These are phyloP conservation scores for Drosophila anceps DNA, from an alignment of 2,888 invertebrate species.

Conservation along the genomic window DNA sequence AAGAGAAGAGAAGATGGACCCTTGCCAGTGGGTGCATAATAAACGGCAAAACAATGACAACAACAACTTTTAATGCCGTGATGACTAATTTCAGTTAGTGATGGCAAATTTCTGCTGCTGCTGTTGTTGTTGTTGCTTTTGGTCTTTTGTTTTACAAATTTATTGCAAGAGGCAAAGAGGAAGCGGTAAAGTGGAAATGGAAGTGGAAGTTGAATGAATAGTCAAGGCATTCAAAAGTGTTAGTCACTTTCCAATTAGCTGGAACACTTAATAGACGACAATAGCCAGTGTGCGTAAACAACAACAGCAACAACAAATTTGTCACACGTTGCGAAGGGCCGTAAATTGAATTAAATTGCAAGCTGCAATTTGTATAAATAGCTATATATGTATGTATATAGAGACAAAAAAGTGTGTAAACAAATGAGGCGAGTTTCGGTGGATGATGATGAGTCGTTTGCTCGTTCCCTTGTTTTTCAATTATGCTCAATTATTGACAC, in stretches of 20 bases:
- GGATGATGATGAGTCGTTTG: constrained; percentile 40
- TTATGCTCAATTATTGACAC: constrained; percentile 80
- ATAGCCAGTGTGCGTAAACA: constrained; percentile 15
- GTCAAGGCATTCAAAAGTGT: constrained; percentile 25
- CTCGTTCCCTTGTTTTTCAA: constrained; percentile 73
- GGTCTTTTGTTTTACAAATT: constrained; percentile 52
- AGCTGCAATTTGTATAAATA: constrained; percentile 16
- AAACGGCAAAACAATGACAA: constrained; percentile 25
- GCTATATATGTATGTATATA: constrained; percentile 5
- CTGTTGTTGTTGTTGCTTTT: constrained; percentile 23
- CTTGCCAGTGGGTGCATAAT: constrained; percentile 69
- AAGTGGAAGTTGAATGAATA: constrained; percentile 52
- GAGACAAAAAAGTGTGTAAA: constrained; percentile 65
- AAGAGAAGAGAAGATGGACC: constrained; percentile 67
- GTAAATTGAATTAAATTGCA: constrained; percentile 41
- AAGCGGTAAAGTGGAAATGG: constrained; percentile 75
- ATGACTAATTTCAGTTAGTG: constrained; percentile 51
- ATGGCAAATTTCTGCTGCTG: constrained; percentile 40
- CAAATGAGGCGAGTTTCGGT: constrained; percentile 60
- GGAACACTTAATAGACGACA: constrained; percentile 28
- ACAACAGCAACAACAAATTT: constrained; percentile 32
- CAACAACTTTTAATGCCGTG: constrained; percentile 28
- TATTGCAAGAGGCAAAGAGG: constrained; percentile 58
- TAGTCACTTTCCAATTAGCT: constrained; percentile 64
- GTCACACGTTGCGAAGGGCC: constrained; percentile 44